These are phyloP conservation scores for Naso thynnoides DNA, from an alignment of 2,797 vertebrate genomes.

Conservation along the genomic window DNA sequence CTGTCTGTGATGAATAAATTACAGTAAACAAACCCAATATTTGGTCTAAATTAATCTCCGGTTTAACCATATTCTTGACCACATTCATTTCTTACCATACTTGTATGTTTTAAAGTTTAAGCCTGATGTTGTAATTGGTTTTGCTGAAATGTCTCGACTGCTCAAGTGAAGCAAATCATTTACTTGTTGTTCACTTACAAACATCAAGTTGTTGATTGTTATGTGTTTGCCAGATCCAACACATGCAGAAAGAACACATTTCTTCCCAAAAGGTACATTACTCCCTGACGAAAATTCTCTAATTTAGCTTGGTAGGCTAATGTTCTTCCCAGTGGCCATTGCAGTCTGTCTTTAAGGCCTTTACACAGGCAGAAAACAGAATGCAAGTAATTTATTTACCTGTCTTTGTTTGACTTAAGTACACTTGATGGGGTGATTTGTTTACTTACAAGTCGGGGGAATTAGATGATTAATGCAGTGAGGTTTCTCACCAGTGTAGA, in stretches of 20 bases:
- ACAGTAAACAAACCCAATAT: slow-evolving; percentile 1
- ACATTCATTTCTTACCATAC: not conserved
- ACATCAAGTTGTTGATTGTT: not conserved
- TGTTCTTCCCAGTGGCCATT: not conserved
- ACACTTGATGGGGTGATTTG: slow-evolving; percentile 17
- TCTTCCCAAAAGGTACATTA: not conserved
- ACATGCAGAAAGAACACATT: slow-evolving; percentile 19
- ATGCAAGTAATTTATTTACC: slow-evolving; percentile 28
- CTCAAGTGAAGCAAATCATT: slow-evolving; percentile 8
- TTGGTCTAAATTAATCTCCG: not conserved
- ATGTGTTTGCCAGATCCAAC: slow-evolving; percentile 5
- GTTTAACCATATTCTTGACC: not conserved
- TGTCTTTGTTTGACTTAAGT: slow-evolving; percentile 1
- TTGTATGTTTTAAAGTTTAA: not conserved
- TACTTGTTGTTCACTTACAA: not conserved
- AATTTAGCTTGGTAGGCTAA: not conserved
- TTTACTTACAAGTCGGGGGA: slow-evolving; percentile 13
- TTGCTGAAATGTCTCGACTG: slow-evolving; percentile 9
- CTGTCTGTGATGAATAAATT: slow-evolving; percentile 8
- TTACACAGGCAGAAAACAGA: slow-evolving; percentile 10
- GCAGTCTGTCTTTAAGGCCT: slow-evolving; percentile 14
- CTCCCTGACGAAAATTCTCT: slow-evolving; percentile 14
- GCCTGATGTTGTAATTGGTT: not conserved
- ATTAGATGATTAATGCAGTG: not conserved
- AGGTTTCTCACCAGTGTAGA: not conserved